Evolutionary conservation across 2,888 invertebrate genomes (phyloP).

Genomic region (Pollenia griseotomentosa): DNA sequence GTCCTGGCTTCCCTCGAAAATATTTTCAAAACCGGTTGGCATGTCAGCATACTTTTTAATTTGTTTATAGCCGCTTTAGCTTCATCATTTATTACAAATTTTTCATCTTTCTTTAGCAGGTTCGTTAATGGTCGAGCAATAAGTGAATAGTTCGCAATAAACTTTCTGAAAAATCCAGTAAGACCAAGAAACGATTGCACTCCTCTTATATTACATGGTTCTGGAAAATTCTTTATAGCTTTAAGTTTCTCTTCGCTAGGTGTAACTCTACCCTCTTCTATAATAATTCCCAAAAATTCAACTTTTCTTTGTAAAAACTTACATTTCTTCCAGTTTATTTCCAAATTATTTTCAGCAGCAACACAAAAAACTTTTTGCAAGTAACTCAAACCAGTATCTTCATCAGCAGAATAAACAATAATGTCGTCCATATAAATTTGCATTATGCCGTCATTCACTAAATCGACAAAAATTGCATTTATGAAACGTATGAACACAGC

Average conservation of each 20-base stretch:
- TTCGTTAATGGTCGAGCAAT: constrained; percentile 62
- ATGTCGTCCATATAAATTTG: constrained; percentile 69
- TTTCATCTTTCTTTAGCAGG: constrained; percentile 38
- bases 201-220: constrained; percentile 55
- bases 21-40: constrained; percentile 58
- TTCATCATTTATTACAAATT: constrained; percentile 41
- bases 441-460: constrained; percentile 57
- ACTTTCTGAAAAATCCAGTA: constrained; percentile 66
- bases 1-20: constrained; percentile 58
- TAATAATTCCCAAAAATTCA: constrained; percentile 62
- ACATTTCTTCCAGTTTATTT: constrained; percentile 73
- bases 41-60: constrained; percentile 46
- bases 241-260: constrained; percentile 60
- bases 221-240: constrained; percentile 53
- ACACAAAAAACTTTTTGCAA: constrained; percentile 58
- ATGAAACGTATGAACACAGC: constrained; percentile 63
- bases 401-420: constrained; percentile 61
- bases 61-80: constrained; percentile 46
- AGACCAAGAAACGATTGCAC: constrained; percentile 62
- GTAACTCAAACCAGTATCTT: constrained; percentile 58
- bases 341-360: constrained; percentile 61
- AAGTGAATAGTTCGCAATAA: constrained; percentile 58
- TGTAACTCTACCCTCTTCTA: constrained; percentile 57
- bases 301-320: constrained; percentile 67
- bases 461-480: constrained; percentile 63